Evolutionary conservation across 2,888 invertebrate genomes (phyloP).

Genomic region (Xestobium rufovillosum): DNA sequence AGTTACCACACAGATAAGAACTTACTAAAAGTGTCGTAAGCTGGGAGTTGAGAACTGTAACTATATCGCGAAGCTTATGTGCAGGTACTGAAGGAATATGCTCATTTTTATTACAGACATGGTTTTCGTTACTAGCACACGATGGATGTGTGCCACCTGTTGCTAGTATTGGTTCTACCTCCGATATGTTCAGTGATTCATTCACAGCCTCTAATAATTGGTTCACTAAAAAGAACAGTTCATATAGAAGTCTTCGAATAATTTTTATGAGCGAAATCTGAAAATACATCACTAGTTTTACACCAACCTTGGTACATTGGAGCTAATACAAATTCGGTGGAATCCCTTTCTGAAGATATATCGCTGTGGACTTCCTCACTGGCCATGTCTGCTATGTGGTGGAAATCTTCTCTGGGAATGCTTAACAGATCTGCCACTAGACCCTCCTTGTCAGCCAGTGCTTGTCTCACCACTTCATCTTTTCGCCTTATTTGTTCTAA

Average conservation of each 20-base stretch:
- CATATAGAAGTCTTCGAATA: background rate
- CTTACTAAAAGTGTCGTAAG: conserved; percentile 63
- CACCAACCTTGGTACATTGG: conserved; percentile 61
- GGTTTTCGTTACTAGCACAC: conserved; percentile 41
- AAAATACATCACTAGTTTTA: too few species aligned
- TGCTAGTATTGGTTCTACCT: conserved; percentile 49
- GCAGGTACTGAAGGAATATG: conserved; percentile 54
- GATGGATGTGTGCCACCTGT: conserved; percentile 41
- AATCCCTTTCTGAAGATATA: conserved; percentile 43
- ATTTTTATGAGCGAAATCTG: conserved; percentile 4
- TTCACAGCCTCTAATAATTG: conserved; percentile 50
- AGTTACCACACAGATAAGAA: conserved; percentile 14
- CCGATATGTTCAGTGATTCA: conserved; percentile 49
- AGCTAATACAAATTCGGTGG: conserved; percentile 61
- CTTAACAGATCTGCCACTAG: conserved; percentile 70
- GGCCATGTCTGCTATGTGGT: conserved; percentile 60
- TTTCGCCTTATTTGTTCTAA: conserved; percentile 66
- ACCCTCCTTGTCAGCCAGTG: conserved; percentile 63
- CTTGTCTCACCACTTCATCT: conserved; percentile 61
- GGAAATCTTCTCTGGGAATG: conserved; percentile 63
- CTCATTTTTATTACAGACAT: conserved; percentile 40
- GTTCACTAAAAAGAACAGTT: conserved; percentile 40
- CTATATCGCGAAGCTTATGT: conserved; percentile 54
- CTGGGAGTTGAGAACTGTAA: conserved; percentile 56
- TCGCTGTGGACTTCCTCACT: conserved; percentile 44